Evolutionary conservation across 2,888 invertebrate genomes (phyloP), one percentile per base, ranked within the genome.

Genomic region (Melanostoma scalare): DNA sequence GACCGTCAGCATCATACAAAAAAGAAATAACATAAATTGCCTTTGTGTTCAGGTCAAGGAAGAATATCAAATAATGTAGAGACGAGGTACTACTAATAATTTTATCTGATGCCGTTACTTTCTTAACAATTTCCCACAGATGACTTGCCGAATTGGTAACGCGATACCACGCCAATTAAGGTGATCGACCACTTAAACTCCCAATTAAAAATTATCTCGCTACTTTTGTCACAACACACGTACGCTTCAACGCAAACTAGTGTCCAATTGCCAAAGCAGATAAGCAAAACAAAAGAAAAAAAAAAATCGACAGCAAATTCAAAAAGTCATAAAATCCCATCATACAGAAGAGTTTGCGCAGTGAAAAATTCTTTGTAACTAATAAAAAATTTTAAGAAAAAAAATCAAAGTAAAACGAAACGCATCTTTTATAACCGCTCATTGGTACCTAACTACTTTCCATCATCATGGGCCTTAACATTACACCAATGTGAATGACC

Each of bases 171-270:
- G 53, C 44, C 72, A 82, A 82, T 82, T 82, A 82, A 61, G 72
- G 72, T 82, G 77, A 82, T 73, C 72, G 72, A 73, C 77, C 68
- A 73, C 72, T 77, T 77, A 56, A 78, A 82, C 73, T 78, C 82
- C 73, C 73, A 82, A 82, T 82, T 78, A 78, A 78, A 82, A 77
- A 81, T 82, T 68, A 82, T 82, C 68, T 78, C 73, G 81, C 81
- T 67, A 81, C 52, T 61, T 67, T 72, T 56, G 67, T 61, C 76
- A 76, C 30, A 52, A 63, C 52, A 67, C 72, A 77, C 56, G 68
- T 68, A 68, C 61, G 50, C 33, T 40, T 46, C 35, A 58, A 33
- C 40, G 36, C 42, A 77, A 58, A 38, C 35, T 44, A 61, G 61
- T 35, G 36, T 61, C 61, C 20, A 31, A 63, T 44, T 58, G 52